Evolutionary conservation across 2,113 vertebrate species (phyloP).

Genomic region (Mus spicilegus): DNA sequence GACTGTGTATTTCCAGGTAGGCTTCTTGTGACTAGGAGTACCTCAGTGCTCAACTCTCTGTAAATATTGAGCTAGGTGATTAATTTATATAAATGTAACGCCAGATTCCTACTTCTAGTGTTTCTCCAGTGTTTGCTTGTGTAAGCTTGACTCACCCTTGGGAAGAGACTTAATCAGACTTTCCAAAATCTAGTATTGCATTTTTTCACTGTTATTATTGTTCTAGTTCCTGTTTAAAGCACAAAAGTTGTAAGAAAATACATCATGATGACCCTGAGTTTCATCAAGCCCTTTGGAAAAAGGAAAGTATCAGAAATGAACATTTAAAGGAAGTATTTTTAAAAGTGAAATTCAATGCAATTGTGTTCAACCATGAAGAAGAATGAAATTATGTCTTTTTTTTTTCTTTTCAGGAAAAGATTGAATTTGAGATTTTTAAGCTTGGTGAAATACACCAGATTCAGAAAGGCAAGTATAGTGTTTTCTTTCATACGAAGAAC

Average conservation of each 20-base stretch:
- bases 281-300: background rate
- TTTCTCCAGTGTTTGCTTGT: background rate
- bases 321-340: background rate
- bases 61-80: constrained; percentile 33
- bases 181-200: background rate
- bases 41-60: background rate
- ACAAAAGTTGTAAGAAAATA: constrained; percentile 6
- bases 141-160: background rate
- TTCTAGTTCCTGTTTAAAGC: background rate
- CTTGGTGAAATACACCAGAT: background rate
- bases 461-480: background rate
- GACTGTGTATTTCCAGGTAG: background rate
- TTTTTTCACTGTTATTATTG: background rate
- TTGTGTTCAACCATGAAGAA: background rate
- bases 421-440: background rate
- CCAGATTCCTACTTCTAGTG: background rate
- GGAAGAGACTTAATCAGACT: background rate
- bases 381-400: background rate
- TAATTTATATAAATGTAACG: background rate
- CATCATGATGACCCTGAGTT: background rate
- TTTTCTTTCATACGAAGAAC: background rate
- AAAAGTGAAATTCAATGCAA: background rate
- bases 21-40: background rate
- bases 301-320: background rate
- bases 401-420: background rate